A percentile compares a stretch with the other conserved stretches of the same genome.
phyloP scores from a whole-genome alignment of 2,797 vertebrate genomes.

The Cygnus olor region DNA sequence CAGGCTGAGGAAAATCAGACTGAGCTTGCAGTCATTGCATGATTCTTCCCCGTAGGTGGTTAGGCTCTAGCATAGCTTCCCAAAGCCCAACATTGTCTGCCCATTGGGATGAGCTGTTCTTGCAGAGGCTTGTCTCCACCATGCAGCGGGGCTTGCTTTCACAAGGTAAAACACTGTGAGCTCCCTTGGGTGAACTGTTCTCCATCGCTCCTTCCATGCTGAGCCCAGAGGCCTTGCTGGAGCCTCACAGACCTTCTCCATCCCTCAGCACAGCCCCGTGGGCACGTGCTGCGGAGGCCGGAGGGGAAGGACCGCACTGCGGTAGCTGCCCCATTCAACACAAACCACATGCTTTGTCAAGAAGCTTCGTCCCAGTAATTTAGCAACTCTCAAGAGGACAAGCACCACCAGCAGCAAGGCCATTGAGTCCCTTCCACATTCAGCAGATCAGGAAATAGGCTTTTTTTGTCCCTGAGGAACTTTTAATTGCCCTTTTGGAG shows the following conservation, averaged over 20 bases:
- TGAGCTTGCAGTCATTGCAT: neutral
- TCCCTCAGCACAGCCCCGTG: neutral
- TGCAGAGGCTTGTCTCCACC: neutral
- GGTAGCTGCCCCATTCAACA: neutral
- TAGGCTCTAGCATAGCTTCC: neutral
- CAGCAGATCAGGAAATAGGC: rapidly evolving
- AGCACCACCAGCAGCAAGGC: rapidly evolving
- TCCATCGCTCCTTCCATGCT: rapidly evolving
- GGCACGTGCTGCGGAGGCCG: neutral
- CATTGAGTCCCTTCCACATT: rapidly evolving
- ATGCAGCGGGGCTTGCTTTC: rapidly evolving
- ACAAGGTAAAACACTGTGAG: rapidly evolving
- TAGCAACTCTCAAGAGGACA: rapidly evolving
- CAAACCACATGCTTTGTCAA: neutral
- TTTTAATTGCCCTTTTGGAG: neutral
- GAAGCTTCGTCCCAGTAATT: rapidly evolving
- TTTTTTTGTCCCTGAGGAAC: rapidly evolving
- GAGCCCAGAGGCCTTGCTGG: neutral
- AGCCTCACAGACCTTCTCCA: neutral
- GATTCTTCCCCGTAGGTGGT: neutral
- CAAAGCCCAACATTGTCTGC: neutral
- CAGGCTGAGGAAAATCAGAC: neutral
- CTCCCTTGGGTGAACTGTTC: neutral
- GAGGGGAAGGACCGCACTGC: rapidly evolving
- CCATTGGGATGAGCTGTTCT: neutral